These are phyloP conservation scores for Drosophila pruinosa DNA, from an alignment of 1,140 invertebrate genomes.

Conservation along the genomic window DNA sequence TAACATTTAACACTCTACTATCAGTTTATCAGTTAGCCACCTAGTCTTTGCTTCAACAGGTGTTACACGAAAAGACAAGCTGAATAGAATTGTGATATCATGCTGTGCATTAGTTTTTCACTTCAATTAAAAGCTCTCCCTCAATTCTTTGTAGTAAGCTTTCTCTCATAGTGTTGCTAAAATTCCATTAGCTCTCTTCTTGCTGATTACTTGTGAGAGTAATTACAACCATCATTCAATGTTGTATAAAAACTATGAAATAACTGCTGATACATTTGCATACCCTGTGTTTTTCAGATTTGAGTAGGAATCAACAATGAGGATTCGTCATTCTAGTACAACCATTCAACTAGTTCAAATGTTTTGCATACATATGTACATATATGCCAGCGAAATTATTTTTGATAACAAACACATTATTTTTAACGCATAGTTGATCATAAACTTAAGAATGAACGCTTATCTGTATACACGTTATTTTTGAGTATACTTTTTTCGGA, in stretches of 20 bases:
- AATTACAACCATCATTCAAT: conserved; percentile 1
- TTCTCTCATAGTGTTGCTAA: background rate
- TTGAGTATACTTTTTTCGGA: background rate
- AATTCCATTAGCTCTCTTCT: background rate
- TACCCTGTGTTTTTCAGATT: background rate
- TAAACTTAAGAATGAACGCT: no score
- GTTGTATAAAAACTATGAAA: conserved; percentile 1
- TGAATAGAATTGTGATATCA: background rate
- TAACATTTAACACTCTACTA: background rate
- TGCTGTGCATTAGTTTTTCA: background rate
- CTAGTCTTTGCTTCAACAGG: background rate
- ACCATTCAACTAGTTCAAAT: no score
- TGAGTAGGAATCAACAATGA: background rate
- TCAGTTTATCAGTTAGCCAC: conserved; percentile 22
- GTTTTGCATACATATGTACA: no score
- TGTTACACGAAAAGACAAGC: background rate
- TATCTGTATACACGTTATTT: no score
- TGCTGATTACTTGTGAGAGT: background rate
- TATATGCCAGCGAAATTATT: no score
- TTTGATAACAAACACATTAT: no score
- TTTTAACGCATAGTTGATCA: no score
- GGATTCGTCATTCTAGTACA: no score
- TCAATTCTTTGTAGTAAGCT: background rate
- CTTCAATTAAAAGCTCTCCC: background rate
- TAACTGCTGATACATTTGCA: background rate